phyloP scores from a whole-genome alignment of 2,888 invertebrate genomes.

The Xylocampa areola region DNA sequence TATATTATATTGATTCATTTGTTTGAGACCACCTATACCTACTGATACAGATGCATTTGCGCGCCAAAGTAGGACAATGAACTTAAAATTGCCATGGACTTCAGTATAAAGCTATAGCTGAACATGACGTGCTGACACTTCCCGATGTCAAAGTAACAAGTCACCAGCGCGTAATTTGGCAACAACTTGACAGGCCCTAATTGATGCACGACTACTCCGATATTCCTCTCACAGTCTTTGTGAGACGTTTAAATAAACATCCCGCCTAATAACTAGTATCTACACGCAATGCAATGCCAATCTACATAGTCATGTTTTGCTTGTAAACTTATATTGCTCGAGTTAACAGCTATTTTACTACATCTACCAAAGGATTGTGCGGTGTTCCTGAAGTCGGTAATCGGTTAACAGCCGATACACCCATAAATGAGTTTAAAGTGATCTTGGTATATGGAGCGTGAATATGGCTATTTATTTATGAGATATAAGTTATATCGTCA shows the following conservation, averaged over 20 bases:
- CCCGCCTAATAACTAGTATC: constrained; percentile 16
- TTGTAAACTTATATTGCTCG: constrained; percentile 6
- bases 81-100: not conserved
- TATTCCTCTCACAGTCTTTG: constrained; percentile 20
- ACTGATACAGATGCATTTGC: too few species aligned
- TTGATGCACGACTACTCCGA: constrained; percentile 21
- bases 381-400: constrained; percentile 42
- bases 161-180: constrained; percentile 14
- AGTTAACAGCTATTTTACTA: constrained; percentile 27
- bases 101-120: constrained; percentile 6
- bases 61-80: not conserved
- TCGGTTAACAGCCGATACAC: constrained; percentile 41
- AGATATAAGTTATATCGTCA: too few species aligned
- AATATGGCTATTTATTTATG: constrained; percentile 41
- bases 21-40: too few species aligned
- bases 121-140: constrained; percentile 12
- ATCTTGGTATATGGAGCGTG: constrained; percentile 39
- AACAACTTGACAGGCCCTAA: constrained; percentile 14
- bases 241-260: constrained; percentile 32
- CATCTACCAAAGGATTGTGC: constrained; percentile 14
- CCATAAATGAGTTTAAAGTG: constrained; percentile 49
- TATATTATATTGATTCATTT: too few species aligned
- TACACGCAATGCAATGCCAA: constrained; percentile 16
- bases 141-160: constrained; percentile 18
- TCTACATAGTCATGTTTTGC: constrained; percentile 22